Base-by-base conservation (phyloP, 2,888 invertebrate genomes). In the Nezara viridula region DNA sequence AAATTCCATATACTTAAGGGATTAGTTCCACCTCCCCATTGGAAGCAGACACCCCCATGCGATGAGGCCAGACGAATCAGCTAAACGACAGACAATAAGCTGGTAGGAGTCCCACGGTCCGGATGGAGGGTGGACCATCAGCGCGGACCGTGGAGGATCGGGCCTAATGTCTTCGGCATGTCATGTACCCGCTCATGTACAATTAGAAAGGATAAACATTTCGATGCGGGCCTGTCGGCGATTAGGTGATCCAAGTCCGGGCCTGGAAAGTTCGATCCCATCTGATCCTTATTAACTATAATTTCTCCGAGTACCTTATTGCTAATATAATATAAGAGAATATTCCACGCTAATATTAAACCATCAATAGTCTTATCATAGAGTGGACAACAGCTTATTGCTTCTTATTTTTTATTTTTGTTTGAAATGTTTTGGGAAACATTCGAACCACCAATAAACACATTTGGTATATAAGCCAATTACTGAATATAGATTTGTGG, bases 31-130 rank as follows among this genome's bases (percentile, higher is more conserved):
- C 19, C 19, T 37, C 2, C 66, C 27, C 27, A 2, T 60, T 27
- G 60, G 16, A 60, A 12, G 32, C 66, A 73, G 66, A 81, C 81
- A 47, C 81, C 81, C 81, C 44, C 19, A 81, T 81, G 12, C 81
- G 44, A 81, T 81, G 44, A 81, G 81, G 81, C 81, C 14, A 24
- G 44, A 81, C 81, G 81, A 81, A 81, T 81, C 81, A 44, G 44
- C 40, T 47, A 81, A 81, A 81, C 81, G 81, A 44, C n/a, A 44
- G 10, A 81, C 81, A 81, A 81, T 81, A 47, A 44, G 77, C 24
- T 27, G 2, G 32, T 19, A 32, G 19, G 32, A 27, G 47, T 81
- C 81, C 81, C 81, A 81, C 81, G 81, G 81, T 81, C 44, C 19
- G 66, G 66, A 81, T n/a, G 44, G 44, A 40, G 77, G 66, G 47